phyloP scores from a whole-genome alignment of 2,797 vertebrate genomes.

The Gallirallus australis region DNA sequence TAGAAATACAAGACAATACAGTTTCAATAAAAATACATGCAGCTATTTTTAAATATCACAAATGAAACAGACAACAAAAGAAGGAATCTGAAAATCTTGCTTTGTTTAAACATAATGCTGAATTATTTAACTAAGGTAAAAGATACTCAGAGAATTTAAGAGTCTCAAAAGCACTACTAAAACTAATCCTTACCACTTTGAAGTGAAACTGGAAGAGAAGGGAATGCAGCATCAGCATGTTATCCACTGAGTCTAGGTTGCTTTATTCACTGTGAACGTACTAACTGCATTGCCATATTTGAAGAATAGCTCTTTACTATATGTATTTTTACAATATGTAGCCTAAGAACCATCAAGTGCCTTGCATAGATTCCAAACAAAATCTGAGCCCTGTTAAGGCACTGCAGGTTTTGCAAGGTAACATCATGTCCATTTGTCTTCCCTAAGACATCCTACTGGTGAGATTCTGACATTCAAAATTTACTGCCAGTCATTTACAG shows the following conservation, averaged over 20 bases:
- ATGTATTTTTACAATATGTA: neutral
- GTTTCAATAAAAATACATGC: neutral
- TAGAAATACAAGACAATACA: neutral
- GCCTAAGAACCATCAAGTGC: neutral
- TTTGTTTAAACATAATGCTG: neutral
- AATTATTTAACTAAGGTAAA: neutral
- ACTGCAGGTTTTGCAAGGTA: constrained; percentile 28
- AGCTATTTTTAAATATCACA: neutral
- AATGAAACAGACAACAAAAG: neutral
- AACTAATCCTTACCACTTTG: constrained; percentile 20
- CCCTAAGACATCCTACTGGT: neutral
- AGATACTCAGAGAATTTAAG: neutral
- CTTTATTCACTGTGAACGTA: constrained; percentile 13
- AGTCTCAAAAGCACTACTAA: neutral
- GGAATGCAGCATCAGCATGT: constrained; percentile 26
- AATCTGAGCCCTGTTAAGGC: neutral
- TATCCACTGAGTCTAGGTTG: neutral
- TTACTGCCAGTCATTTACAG: constrained; percentile 42
- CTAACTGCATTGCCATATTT: neutral
- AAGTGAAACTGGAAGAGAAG: constrained; percentile 55
- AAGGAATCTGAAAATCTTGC: neutral
- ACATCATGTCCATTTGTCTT: neutral
- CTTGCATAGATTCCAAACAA: neutral
- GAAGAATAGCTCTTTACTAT: neutral
- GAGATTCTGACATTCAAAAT: neutral